These are phyloP conservation scores for Maniola jurtina DNA, from an alignment of 1,140 invertebrate species.

Conservation along the genomic window DNA sequence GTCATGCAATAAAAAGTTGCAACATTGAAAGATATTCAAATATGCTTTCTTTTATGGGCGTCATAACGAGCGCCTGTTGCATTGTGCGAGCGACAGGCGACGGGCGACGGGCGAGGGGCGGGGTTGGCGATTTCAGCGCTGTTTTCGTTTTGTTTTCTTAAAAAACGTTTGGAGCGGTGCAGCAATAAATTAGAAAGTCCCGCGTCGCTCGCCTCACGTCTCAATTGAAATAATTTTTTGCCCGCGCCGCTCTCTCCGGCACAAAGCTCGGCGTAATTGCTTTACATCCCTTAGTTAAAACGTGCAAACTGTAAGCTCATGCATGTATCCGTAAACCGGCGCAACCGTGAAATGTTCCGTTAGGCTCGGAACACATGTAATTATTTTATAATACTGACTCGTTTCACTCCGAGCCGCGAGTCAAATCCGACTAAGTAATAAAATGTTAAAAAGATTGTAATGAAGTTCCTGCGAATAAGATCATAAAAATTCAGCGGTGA, in stretches of 20 bases:
- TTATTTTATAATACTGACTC: neutral
- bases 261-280: slow-evolving; percentile 35
- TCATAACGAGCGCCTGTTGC: neutral
- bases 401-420: too few relatives aligned
- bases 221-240: slow-evolving; percentile 44
- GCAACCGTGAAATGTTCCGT: slow-evolving; percentile 14
- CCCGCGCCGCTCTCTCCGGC: slow-evolving; percentile 51
- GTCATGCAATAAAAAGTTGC: slow-evolving; percentile 23
- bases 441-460: slow-evolving; percentile 12
- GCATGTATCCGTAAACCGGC: slow-evolving; percentile 10
- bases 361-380: neutral
- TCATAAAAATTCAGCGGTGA: slow-evolving; percentile 16
- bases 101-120: neutral
- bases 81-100: neutral
- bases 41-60: slow-evolving; percentile 32
- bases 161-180: slow-evolving; percentile 35
- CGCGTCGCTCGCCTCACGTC: slow-evolving; percentile 36
- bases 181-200: slow-evolving; percentile 67
- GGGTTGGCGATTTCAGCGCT: slow-evolving; percentile 42
- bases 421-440: slow-evolving; percentile 5
- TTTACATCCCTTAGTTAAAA: slow-evolving; percentile 40
- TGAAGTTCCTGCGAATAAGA: slow-evolving; percentile 17
- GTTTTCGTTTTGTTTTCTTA: slow-evolving; percentile 38
- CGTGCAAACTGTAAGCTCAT: slow-evolving; percentile 21
- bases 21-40: slow-evolving; percentile 26